A percentile compares a stretch with the other conserved stretches of the same genome.
These are phyloP conservation scores for Bombus difficillimus DNA, from an alignment of 1,140 invertebrate species.

Conservation along the genomic window DNA sequence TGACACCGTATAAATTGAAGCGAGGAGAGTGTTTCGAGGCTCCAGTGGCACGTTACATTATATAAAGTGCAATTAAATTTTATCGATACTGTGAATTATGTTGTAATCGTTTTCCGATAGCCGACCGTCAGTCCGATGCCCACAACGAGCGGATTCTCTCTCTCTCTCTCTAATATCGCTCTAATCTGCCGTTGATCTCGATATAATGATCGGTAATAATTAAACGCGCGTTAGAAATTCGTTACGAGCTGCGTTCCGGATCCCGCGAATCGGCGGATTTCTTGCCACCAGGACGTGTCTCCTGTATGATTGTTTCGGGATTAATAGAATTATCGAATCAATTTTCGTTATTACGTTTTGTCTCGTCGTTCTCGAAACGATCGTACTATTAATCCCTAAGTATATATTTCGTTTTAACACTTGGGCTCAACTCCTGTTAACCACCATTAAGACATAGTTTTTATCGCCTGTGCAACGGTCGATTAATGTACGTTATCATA, in stretches of 20 bases:
- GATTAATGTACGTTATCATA: no score
- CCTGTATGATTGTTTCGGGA: not conserved
- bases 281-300: not conserved
- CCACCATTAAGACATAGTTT: no score
- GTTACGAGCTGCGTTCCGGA: not conserved
- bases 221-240: conserved; percentile 46
- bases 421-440: no score
- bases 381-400: no score
- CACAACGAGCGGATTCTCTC: conserved; percentile 39
- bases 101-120: conserved; percentile 69
- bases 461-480: no score
- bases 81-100: conserved; percentile 68
- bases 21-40: conserved; percentile 3
- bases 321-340: not conserved
- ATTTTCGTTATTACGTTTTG: not conserved
- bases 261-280: conserved; percentile 2
- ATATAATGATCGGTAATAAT: conserved; percentile 52
- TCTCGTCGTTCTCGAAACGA: no score
- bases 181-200: conserved; percentile 53
- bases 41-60: conserved; percentile 55
- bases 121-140: conserved; percentile 39
- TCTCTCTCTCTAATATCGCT: conserved; percentile 57
- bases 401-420: no score
- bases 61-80: conserved; percentile 68
- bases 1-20: conserved; percentile 51